These are phyloP conservation scores for Apoda limacodes DNA, from an alignment of 2,888 invertebrate genomes.

Conservation along the genomic window DNA sequence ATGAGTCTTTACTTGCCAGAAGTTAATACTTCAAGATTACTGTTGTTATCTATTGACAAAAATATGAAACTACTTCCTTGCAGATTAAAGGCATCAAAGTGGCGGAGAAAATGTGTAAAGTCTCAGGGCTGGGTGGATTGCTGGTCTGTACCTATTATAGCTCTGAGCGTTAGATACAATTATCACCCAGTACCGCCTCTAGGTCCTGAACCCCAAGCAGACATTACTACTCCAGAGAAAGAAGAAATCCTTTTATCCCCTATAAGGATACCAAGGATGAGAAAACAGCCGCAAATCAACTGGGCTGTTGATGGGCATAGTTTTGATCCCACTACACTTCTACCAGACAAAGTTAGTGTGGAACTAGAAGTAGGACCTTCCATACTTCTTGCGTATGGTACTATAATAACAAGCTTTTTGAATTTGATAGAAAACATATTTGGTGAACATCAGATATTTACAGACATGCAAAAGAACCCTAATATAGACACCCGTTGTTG, in stretches of 20 bases:
- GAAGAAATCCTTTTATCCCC: conserved; percentile 93
- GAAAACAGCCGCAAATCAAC: conserved; percentile 77
- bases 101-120: conserved; percentile 83
- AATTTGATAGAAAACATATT: conserved; percentile 97
- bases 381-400: conserved; percentile 90
- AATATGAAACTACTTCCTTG: conserved; percentile 86
- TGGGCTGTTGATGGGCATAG: conserved; percentile 78
- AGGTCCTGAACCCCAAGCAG: conserved; percentile 89
- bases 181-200: conserved; percentile 94
- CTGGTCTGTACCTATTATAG: conserved; percentile 95
- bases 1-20: conserved; percentile 92
- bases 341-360: conserved; percentile 90
- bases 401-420: conserved; percentile 89
- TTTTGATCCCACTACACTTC: conserved; percentile 88
- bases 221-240: conserved; percentile 93
- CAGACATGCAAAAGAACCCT: conserved; percentile 85
- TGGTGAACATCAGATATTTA: conserved; percentile 94
- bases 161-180: conserved; percentile 88
- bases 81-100: conserved; percentile 71
- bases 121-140: conserved; percentile 93
- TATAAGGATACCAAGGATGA: conserved; percentile 86
- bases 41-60: conserved; percentile 86
- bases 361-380: conserved; percentile 97
- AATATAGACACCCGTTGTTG: conserved; percentile 49
- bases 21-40: conserved; percentile 87